phyloP scores from a whole-genome alignment of 1,140 invertebrate genomes.

The Pachyrhynchus sulphureomaculatus region DNA sequence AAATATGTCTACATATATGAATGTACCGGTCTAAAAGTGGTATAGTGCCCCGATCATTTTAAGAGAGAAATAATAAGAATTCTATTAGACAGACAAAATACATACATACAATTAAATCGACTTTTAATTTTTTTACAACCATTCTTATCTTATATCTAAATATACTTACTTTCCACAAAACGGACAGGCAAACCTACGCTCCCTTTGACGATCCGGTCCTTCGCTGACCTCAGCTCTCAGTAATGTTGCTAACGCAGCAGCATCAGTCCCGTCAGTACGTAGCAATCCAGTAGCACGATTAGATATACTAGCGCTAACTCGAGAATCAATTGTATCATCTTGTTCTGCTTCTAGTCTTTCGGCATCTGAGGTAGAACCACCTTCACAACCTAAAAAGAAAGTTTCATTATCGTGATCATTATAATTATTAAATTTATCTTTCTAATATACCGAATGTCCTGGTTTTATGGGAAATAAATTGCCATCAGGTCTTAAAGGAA shows the following conservation, averaged over 20 bases:
- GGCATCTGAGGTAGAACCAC: constrained; percentile 40
- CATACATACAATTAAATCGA: no score
- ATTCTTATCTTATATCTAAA: no score
- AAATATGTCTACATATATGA: no score
- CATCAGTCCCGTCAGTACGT: constrained; percentile 36
- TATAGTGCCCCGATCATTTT: no score
- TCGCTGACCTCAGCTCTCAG: constrained; percentile 63
- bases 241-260: constrained; percentile 14
- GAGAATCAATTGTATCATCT: constrained; percentile 69
- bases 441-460: no score
- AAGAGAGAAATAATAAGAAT: no score
- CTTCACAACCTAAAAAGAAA: constrained; percentile 33
- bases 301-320: constrained; percentile 52
- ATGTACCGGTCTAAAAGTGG: no score
- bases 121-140: no score
- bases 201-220: constrained; percentile 63
- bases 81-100: no score
- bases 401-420: background rate
- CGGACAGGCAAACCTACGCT: constrained; percentile 75
- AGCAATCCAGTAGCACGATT: constrained; percentile 39
- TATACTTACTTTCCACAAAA: constrained; percentile 77
- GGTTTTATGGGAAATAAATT: no score
- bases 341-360: constrained; percentile 56
- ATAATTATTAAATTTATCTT: background rate
- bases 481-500: no score